These are phyloP conservation scores for Thereva unica DNA, from an alignment of 2,888 invertebrate species.

Conservation along the genomic window DNA sequence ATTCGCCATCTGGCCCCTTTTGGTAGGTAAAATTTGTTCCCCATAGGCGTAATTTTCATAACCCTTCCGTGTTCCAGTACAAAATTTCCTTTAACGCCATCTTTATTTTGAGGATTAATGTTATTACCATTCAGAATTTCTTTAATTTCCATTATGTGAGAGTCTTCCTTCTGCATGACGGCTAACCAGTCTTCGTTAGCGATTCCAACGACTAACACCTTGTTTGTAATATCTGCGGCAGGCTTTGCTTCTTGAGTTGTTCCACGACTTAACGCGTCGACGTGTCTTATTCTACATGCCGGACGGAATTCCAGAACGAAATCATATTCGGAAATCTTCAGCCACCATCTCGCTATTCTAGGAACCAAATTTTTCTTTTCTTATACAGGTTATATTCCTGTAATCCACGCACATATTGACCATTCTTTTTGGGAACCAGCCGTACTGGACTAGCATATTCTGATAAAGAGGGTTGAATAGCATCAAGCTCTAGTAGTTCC, in stretches of 20 bases:
- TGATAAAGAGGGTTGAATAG: conserved; percentile 48
- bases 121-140: no score
- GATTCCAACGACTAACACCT: not conserved
- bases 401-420: not conserved
- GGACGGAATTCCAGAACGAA: not conserved
- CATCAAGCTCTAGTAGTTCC: conserved; percentile 42
- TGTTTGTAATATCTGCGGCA: not conserved
- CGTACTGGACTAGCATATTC: conserved; percentile 49
- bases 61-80: not conserved
- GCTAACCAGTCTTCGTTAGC: not conserved
- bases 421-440: conserved; percentile 43
- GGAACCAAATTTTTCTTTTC: conserved; percentile 41
- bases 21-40: conserved; percentile 1
- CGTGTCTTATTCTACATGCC: not conserved
- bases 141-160: not conserved
- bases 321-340: conserved; percentile 13
- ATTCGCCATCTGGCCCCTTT: conserved; percentile 16
- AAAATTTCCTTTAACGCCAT: not conserved
- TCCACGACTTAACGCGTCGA: not conserved
- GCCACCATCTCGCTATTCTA: no score
- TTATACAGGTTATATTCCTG: conserved; percentile 39
- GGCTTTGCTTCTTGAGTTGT: not conserved
- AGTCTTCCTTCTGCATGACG: not conserved
- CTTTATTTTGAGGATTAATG: not conserved
- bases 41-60: not conserved